Base-by-base conservation (phyloP, 2,113 vertebrate genomes). In the Choloepus hoffmanni region DNA sequence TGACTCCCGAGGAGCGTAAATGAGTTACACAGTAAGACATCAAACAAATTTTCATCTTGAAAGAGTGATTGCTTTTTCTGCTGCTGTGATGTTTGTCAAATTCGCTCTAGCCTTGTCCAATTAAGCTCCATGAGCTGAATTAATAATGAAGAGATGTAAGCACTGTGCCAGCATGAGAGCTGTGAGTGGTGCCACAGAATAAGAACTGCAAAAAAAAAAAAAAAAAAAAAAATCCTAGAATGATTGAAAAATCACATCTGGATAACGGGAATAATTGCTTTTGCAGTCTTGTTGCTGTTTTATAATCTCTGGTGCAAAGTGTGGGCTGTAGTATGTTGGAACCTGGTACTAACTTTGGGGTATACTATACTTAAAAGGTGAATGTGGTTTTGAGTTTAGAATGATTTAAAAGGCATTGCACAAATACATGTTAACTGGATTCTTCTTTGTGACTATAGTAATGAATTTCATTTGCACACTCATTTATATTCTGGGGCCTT, bases 1-100 rank as follows among this genome's bases (percentile, higher is more conserved):
- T 99, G 99, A 98, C 97, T 98, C 97, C 98, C 93, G 97, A 98
- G 98, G 98, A 99, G 98, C 98, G 98, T 99, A 99, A 99, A 98
- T 99, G 98, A 99, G 98, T 98, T 99, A 98, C 99, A 98, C 99
- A 99, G 99, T 99, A 98, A 99, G 99, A 99, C 99, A 99, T 99
- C 98, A 99, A 99, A 99, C 99, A 98, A 99, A 99, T 99, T 99
- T 99, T 99, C 98, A 98, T 99, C 99, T 99, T 99, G 98, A 99
- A 99, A 99, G 98, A 99, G 98, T 99, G 98, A 99, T 99, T 99
- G 99, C 98, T 99, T 99, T 99, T 99, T 99, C 98, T 99, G 98
- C 98, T 98, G 98, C 99, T 99, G 99, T 98, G 98, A 99, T 99
- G 98, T 99, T 99, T 99, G 98, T 99, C 99, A 99, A 99, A 99